Evolutionary conservation across 1,140 invertebrate genomes (phyloP).

Genomic region (Nixonia krombeini): DNA sequence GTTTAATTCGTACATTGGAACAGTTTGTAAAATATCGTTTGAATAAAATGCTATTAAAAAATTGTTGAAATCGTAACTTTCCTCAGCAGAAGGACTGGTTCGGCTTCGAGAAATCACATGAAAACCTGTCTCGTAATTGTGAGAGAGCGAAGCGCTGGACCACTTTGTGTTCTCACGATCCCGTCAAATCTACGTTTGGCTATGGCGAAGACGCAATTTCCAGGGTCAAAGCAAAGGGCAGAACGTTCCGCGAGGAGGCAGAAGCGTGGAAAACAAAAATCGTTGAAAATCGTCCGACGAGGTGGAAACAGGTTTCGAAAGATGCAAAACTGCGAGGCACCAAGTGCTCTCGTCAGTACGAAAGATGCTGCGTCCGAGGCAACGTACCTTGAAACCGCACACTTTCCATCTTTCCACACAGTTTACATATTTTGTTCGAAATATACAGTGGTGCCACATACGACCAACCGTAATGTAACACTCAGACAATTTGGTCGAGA

Average conservation of each 20-base stretch:
- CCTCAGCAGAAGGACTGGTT: slow-evolving; percentile 28
- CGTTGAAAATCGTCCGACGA: slow-evolving; percentile 45
- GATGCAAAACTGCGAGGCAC: slow-evolving; percentile 51
- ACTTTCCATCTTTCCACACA: not conserved
- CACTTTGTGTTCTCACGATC: slow-evolving; percentile 62
- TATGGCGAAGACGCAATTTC: slow-evolving; percentile 22
- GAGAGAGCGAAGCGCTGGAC: slow-evolving; percentile 42
- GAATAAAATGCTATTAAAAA: too few species aligned
- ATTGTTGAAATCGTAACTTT: not conserved
- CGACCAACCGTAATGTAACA: not conserved
- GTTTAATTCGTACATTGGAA: too few species aligned
- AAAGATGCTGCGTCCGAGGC: slow-evolving; percentile 56
- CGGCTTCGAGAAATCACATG: slow-evolving; percentile 14
- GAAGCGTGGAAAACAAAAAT: slow-evolving; percentile 54
- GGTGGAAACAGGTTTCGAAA: slow-evolving; percentile 54
- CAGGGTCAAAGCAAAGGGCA: slow-evolving; percentile 30
- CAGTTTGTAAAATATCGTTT: too few species aligned
- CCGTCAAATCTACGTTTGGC: slow-evolving; percentile 28
- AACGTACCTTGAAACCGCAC: slow-evolving; percentile 45
- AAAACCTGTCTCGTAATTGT: slow-evolving; percentile 55
- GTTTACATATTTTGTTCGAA: not conserved
- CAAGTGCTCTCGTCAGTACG: slow-evolving; percentile 56
- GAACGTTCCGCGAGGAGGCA: slow-evolving; percentile 20
- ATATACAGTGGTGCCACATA: not conserved
- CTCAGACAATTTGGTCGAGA: not conserved